Conservation (phyloP, 2,888 invertebrate species). For the Eupelmus urozonus region DNA sequence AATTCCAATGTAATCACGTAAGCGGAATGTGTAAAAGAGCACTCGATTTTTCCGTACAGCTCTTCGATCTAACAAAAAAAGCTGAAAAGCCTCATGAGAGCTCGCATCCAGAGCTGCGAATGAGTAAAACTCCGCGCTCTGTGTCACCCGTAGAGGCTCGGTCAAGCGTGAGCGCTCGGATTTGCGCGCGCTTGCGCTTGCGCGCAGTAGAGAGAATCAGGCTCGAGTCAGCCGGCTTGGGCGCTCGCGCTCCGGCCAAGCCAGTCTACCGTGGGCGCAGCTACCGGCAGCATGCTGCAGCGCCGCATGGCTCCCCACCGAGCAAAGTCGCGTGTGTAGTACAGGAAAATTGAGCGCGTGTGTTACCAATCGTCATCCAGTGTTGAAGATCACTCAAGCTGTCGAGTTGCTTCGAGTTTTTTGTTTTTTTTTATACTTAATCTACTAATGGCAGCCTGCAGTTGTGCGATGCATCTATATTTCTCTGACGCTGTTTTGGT, state of each 20-base stretch:
- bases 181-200: not conserved
- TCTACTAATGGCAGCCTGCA: not conserved
- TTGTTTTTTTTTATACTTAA: not conserved
- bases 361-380: too few species aligned
- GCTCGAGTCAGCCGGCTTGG: slow-evolving; percentile 74
- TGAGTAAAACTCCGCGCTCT: too few species aligned
- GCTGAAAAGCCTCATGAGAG: too few species aligned
- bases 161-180: not conserved
- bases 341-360: too few species aligned
- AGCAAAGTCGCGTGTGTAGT: not conserved
- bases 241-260: slow-evolving; percentile 63
- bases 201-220: slow-evolving; percentile 74
- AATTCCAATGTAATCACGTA: too few species aligned
- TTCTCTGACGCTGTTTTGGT: too few species aligned
- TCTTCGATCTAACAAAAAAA: too few species aligned
- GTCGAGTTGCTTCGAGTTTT: not conserved
- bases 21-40: too few species aligned
- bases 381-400: too few species aligned
- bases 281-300: slow-evolving; percentile 71
- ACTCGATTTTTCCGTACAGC: too few species aligned
- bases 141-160: too few species aligned
- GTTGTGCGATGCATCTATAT: too few species aligned
- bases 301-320: slow-evolving; percentile 33
- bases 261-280: slow-evolving; percentile 75
- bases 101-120: not conserved